Percentiles rank a stretch among this genome's conserved stretches.
Evolutionary conservation across 2,888 invertebrate genomes (phyloP).

Genomic region (Caenorhabditis japonica): DNA sequence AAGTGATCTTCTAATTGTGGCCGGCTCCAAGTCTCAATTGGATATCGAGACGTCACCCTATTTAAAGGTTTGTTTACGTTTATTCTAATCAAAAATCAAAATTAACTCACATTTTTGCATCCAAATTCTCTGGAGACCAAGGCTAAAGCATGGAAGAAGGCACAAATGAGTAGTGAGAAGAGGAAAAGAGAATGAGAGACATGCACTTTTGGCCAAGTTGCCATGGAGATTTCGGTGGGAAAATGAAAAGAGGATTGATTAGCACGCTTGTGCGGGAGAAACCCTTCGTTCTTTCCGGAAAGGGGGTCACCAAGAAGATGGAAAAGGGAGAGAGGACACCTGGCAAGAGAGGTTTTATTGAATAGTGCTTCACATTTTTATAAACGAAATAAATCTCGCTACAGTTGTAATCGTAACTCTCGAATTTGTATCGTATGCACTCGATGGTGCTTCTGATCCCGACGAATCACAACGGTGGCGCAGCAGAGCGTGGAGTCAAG

Average conservation of each 20-base stretch:
- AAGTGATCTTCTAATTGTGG: slow-evolving; percentile 73
- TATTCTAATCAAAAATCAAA: background rate
- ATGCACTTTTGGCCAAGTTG: slow-evolving; percentile 30
- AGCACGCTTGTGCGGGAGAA: slow-evolving; percentile 36
- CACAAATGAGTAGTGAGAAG: background rate
- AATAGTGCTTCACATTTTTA: no score
- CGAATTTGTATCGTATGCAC: no score
- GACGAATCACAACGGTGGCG: no score
- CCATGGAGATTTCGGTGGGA: slow-evolving; percentile 14
- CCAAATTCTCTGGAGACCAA: slow-evolving; percentile 10
- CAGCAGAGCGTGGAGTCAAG: no score
- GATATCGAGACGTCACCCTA: slow-evolving; percentile 56
- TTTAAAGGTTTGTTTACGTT: no score
- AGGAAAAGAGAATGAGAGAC: slow-evolving; percentile 1
- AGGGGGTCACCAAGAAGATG: background rate
- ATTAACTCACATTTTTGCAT: slow-evolving; percentile 17
- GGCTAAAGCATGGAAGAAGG: background rate
- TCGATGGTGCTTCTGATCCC: no score
- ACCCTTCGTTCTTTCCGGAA: slow-evolving; percentile 11
- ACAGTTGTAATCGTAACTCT: no score
- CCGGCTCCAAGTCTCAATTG: slow-evolving; percentile 73
- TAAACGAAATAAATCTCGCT: no score
- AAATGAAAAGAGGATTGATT: slow-evolving; percentile 27
- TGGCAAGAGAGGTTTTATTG: background rate
- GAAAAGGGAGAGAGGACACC: slow-evolving; percentile 1